Percentiles rank a stretch among this genome's conserved stretches.
Evolutionary conservation across 37 sponge, comb jelly and placozoan species (phyloP).

Genomic region (Petrosia ficiformis): DNA sequence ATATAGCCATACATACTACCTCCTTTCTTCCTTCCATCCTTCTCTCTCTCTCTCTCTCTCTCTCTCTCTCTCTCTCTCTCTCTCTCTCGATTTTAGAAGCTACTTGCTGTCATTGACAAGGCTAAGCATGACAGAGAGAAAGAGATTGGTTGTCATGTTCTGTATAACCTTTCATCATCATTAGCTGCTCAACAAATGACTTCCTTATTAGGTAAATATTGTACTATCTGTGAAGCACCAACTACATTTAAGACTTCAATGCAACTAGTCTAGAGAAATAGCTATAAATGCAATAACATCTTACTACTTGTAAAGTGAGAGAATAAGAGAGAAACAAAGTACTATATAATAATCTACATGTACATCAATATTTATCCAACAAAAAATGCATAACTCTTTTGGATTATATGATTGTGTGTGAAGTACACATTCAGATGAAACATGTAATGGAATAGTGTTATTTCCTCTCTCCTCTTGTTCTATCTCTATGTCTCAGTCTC

Average conservation of each 20-base stretch:
- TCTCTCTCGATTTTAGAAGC: neutral
- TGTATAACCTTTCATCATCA: slow-evolving; percentile 46
- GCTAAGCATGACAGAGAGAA: slow-evolving; percentile 15
- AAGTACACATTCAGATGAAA: no score
- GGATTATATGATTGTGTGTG: no score
- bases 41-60: slow-evolving; percentile 48
- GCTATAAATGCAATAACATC: no score
- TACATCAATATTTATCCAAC: no score
- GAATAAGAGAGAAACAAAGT: no score
- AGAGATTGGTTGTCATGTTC: neutral
- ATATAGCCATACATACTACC: no score
- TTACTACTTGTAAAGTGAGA: no score
- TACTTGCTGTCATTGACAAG: neutral
- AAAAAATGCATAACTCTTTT: no score
- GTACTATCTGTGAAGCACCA: neutral
- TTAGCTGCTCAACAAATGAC: slow-evolving; percentile 58
- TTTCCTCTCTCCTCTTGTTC: neutral
- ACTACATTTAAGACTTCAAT: no score
- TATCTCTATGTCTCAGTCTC: neutral
- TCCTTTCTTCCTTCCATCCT: neutral
- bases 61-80: slow-evolving; percentile 40
- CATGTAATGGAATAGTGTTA: no score
- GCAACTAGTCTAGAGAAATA: no score
- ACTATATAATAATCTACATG: no score
- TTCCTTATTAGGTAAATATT: slow-evolving; percentile 26